A percentile compares a stretch with the other conserved stretches of the same genome.
Conservation (phyloP, 1,140 invertebrate genomes). For the Penaeus indicus region DNA sequence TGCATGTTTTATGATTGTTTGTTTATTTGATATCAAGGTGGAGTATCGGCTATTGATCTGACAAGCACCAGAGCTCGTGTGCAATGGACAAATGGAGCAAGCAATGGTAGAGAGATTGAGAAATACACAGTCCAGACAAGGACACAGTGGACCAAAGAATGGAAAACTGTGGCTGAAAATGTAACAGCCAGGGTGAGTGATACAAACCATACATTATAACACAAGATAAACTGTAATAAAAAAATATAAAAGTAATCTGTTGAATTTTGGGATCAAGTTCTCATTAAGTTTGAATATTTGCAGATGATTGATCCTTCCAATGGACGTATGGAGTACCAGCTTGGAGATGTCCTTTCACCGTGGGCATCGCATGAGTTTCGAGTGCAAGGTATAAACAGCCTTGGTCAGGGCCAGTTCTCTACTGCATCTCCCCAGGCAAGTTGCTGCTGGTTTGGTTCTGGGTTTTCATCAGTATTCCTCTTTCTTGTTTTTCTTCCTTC, state of each 20-base stretch:
- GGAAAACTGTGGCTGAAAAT: constrained; percentile 79
- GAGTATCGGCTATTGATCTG: constrained; percentile 77
- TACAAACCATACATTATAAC: too few species aligned
- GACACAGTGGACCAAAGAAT: constrained; percentile 88
- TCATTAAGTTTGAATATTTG: neutral
- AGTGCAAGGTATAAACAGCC: constrained; percentile 85
- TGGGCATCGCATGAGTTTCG: constrained; percentile 93
- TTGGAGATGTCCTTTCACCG: constrained; percentile 82
- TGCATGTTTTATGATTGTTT: constrained; percentile 66
- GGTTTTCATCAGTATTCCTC: neutral
- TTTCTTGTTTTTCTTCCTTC: too few species aligned
- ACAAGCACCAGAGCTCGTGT: constrained; percentile 82
- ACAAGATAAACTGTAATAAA: too few species aligned
- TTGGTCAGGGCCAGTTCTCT: constrained; percentile 77
- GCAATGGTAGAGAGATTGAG: constrained; percentile 82
- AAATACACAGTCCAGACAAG: constrained; percentile 85
- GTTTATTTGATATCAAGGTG: constrained; percentile 71
- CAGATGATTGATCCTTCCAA: constrained; percentile 70
- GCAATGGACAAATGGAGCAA: constrained; percentile 90
- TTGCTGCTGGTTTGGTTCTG: neutral
- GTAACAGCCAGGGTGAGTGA: constrained; percentile 62
- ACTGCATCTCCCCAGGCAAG: constrained; percentile 70
- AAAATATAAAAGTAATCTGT: too few species aligned
- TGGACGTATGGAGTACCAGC: constrained; percentile 79
- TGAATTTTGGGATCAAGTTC: too few species aligned